Evolutionary conservation across 1,140 invertebrate genomes (phyloP), one percentile per base, ranked within the genome.

Genomic region (Drosophila repletoides): DNA sequence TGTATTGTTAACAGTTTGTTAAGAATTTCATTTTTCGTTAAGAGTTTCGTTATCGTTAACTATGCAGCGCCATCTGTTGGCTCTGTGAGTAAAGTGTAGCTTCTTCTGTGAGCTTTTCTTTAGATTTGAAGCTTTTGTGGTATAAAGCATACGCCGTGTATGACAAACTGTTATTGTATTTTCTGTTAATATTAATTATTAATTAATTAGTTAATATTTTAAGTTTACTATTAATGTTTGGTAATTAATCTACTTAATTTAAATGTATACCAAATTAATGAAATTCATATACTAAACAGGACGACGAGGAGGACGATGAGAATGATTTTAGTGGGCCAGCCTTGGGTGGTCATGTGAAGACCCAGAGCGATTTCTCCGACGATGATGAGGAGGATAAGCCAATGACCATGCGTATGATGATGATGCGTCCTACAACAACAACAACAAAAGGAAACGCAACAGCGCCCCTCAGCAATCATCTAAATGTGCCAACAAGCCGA

Each of bases 361-460:
- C 86, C 1, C 83, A 77, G 41, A 90, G 88, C 49, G 89, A 90
- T 51, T 89, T 73, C 41, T 88, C 88, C 19, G 89, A 90, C 15
- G 89, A 90, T 21, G 89, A 90, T 29, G 88, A 89, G 60, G 88
- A 89, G 53, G 88, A 89, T 31, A 88, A 77, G 63, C 89, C 89
- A 3, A 83, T 88, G 63, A 90, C 87, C 21, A 90, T 90, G 88
- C 79, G 75, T 52, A 63, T 81, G 68, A 73, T 84, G 80, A 75
- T 80, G 76, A 80, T 83, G 84, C 74, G 70, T 56, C 67, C 73
- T 14, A 68, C 80, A 7, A 66, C 73, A 28, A 65, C 60, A 38
- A 55, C 60, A 36, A 40, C 49, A 45, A 40, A 48, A 38, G 6
- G 14, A 36, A 55, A 43, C 52, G 45, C 55, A 51, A 26, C 45